A percentile compares a stretch with the other conserved stretches of the same genome.
Conservation (phyloP, 2,888 invertebrate species). For the Tetragnatha montana region DNA sequence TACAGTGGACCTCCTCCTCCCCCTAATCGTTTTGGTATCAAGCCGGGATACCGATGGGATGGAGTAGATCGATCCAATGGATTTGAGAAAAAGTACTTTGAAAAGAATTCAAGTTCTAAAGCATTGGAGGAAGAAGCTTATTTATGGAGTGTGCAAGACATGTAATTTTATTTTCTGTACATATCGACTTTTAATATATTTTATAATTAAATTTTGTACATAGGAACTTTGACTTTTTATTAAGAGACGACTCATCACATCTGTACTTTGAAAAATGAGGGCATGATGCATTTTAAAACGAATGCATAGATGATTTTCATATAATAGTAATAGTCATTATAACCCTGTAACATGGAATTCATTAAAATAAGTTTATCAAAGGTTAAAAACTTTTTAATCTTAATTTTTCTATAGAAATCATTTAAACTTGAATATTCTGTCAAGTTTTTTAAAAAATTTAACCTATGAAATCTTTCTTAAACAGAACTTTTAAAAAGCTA, state of each 20-base stretch:
- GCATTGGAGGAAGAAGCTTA: conserved; percentile 91
- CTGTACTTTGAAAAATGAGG: too few relatives aligned
- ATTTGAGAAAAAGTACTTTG: conserved; percentile 92
- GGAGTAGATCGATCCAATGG: conserved; percentile 98
- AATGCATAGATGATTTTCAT: too few relatives aligned
- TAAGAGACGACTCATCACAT: too few relatives aligned
- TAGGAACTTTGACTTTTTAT: background rate
- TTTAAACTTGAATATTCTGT: too few relatives aligned
- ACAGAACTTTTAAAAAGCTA: too few relatives aligned
- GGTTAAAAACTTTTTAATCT: background rate
- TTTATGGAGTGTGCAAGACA: conserved; percentile 95
- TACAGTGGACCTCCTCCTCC: conserved; percentile 89
- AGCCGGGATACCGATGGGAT: conserved; percentile 98
- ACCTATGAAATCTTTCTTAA: too few relatives aligned
- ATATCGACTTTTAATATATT: background rate
- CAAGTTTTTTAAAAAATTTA: too few relatives aligned
- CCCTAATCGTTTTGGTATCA: conserved; percentile 93
- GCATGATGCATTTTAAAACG: too few relatives aligned
- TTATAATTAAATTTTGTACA: background rate
- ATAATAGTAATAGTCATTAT: too few relatives aligned
- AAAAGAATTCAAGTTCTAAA: conserved; percentile 83
- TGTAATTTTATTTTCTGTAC: conserved; percentile 80
- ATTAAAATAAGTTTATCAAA: too few relatives aligned
- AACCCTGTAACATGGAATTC: too few relatives aligned
- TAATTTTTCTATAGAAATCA: too few relatives aligned